Evolutionary conservation across 2,888 invertebrate species (phyloP).

Genomic region (Resseliella maxima): DNA sequence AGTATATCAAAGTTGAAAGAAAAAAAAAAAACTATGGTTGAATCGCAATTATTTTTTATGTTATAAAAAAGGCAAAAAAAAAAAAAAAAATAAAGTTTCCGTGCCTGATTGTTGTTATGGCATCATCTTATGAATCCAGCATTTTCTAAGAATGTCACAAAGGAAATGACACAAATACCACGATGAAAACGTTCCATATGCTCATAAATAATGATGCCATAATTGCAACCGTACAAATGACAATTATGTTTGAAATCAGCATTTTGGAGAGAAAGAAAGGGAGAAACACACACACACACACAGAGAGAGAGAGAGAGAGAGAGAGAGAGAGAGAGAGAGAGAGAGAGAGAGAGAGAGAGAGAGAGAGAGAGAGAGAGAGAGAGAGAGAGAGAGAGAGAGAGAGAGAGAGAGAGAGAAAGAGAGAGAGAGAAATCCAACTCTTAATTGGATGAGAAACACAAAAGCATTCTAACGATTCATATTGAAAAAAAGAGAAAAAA

Average conservation of each 20-base stretch:
- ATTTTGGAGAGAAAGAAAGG: background rate
- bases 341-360: too few species aligned
- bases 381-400: too few species aligned
- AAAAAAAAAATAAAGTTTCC: background rate
- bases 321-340: too few species aligned
- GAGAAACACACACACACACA: too few species aligned
- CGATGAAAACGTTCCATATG: too few species aligned
- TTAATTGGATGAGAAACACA: conserved; percentile 5
- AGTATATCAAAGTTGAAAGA: background rate
- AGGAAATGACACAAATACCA: conserved; percentile 17
- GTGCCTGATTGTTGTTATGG: conserved; percentile 15
- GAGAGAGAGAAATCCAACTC: too few species aligned
- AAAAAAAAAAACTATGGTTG: too few species aligned
- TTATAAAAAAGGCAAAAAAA: background rate
- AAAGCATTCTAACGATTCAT: background rate
- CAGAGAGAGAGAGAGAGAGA: too few species aligned
- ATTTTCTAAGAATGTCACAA: background rate
- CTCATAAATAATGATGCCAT: conserved; percentile 44
- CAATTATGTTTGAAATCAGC: conserved; percentile 10
- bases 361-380: too few species aligned
- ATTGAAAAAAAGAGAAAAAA: background rate
- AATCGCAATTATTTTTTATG: conserved; percentile 26
- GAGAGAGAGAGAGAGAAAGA: too few species aligned
- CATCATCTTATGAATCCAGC: background rate
- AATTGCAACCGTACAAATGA: conserved; percentile 44